A percentile compares a stretch with the other conserved stretches of the same genome.
Conservation (phyloP, 1,140 invertebrate species). For the Eubasilissa regina region DNA sequence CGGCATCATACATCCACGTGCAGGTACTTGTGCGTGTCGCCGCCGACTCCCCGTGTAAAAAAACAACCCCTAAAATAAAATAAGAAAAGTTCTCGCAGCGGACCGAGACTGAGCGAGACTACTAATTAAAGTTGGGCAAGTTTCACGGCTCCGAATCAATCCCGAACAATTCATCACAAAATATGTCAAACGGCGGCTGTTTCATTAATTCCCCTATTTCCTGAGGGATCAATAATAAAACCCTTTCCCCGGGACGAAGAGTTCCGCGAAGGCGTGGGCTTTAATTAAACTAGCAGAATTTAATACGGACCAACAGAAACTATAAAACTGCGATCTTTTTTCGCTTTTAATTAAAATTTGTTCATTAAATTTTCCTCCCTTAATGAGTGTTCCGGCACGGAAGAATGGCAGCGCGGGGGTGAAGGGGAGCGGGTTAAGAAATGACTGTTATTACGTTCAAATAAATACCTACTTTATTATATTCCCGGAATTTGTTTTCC, state of each 20-base stretch:
- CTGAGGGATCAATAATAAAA: constrained; percentile 25
- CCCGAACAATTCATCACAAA: constrained; percentile 41
- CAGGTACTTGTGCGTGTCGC: background rate
- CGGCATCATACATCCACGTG: too few species aligned
- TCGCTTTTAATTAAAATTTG: constrained; percentile 55
- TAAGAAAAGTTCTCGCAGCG: background rate
- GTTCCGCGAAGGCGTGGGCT: constrained; percentile 21
- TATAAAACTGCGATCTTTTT: constrained; percentile 54
- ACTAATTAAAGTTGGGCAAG: constrained; percentile 20
- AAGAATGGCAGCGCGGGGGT: background rate
- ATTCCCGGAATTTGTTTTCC: constrained; percentile 41
- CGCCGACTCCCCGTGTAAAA: background rate
- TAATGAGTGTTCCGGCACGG: constrained; percentile 47
- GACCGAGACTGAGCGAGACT: constrained; percentile 27
- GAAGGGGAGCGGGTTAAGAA: constrained; percentile 33
- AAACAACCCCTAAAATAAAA: background rate
- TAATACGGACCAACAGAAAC: constrained; percentile 40
- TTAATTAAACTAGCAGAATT: constrained; percentile 50
- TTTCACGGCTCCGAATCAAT: background rate
- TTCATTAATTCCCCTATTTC: constrained; percentile 23
- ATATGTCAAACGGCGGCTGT: constrained; percentile 25
- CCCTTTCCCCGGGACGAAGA: constrained; percentile 13
- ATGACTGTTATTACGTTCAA: constrained; percentile 43
- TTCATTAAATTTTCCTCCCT: constrained; percentile 50
- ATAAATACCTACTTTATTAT: constrained; percentile 48